Base-by-base conservation (phyloP, 2,888 invertebrate genomes). In the Caradrina kadenii region DNA sequence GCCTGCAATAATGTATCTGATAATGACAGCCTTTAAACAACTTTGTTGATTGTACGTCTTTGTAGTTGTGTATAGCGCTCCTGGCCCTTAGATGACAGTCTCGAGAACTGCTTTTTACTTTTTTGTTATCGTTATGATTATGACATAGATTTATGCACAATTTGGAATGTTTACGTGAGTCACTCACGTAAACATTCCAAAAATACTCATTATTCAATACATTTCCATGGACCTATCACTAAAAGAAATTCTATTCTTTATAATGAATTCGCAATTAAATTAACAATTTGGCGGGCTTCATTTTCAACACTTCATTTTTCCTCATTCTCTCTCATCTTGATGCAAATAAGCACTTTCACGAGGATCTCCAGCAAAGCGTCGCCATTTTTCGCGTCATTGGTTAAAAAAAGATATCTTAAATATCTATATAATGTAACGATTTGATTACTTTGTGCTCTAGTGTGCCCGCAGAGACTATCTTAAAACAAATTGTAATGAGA, bases 321-420 rank as follows among this genome's bases (percentile, higher is more conserved):
- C 66, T 67, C 70, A 58, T 73, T 71, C 65, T 63, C 58, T 70
- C 72, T 82, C 67, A 81, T 78, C 77, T 80, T 74, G 70, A 82
- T 82, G 82, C 77, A 85, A 87, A 88, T 85, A 86, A 86, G 85
- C 77, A 80, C 76, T 79, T 81, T 69, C 70, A 73, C 50, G 65
- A 62, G 56, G 77, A 79, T 70, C 50, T 66, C 79, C 80, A 73
- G 63, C 68, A 77, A 79, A 82, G 79, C 79, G 69, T 54, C 69
- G 79, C 75, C 69, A 84, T 84, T 87, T 84, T 79, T 75, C 76
- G 82, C 81, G 63, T 81, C 79, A 85, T 82, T 80, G 82, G 72
- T 69, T 76, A 69, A 77, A 79, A 69, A 77, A 79, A 66, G 67
- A 85, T 72, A 68, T 68, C 55, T 73, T 58, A 80, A 79, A 76